Base-by-base conservation (phyloP, 2,113 vertebrate species). In the Neopipo cinnamomea region DNA sequence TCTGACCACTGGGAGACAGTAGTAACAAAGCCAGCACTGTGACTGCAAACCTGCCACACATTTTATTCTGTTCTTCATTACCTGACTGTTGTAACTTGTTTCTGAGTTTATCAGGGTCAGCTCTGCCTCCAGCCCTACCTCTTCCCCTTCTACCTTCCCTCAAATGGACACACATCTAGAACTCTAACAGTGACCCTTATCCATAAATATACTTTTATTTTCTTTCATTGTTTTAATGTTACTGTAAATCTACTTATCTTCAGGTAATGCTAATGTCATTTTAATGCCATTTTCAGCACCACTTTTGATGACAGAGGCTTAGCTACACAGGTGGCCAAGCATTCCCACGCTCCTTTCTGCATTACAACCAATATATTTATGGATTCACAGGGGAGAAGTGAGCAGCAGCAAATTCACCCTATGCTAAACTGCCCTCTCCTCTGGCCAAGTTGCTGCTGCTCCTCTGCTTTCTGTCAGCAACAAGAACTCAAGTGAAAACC, bases 281-380 rank as follows among this genome's bases (percentile, higher is more conserved):
- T 71, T 2, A 3, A 31, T 46, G 68, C 8, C 56, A 22, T 81
- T 74, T 91, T 72, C 56, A 61, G 33, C 1, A 1, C 25, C 16
- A 12, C 24, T n/a, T 11, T 21, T 56, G 23, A 39, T 9, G 8
- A 4, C 5, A 4, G 42, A 91, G 67, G 44, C 39, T 55, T 46
- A 85, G 39, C 20, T 59, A 7, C 7, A 3, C 39, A 50, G 33
- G 24, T 0, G 0, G n/a, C n/a, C 46, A 31, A 82, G 35, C 31
- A 24, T n/a, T 23, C 18, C n/a, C 37, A 30, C 33, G 4, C 49
- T 72, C 11, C 44, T 27, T 28, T 52, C 35, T 24, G 22, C 12
- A 19, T 31, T 56, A 76, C 46, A 44, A 39, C 13, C 5, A 14
- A 18, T 3, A 58, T 13, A 25, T 90, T 37, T 23, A 22, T 1